Base-by-base conservation (phyloP, 2,113 vertebrate species). In the Orycteropus afer region DNA sequence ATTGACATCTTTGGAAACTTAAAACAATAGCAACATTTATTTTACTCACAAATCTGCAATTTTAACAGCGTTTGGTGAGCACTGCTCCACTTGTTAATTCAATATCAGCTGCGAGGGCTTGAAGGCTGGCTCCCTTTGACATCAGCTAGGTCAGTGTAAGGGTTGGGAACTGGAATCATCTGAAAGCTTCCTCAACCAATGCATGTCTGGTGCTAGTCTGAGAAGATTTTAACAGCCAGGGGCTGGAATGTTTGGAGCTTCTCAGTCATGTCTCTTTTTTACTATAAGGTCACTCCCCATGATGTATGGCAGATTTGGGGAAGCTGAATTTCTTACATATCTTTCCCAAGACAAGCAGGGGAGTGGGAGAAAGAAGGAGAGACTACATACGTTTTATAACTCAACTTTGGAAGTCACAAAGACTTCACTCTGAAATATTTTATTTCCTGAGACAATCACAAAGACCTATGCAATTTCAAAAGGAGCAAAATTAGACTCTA, bases 351-450 rank as follows among this genome's bases (percentile, higher is more conserved):
- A 22, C 29, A 78, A 3, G 27, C 78, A 34, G 18, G 40, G 15
- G 1, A 34, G 2, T 32, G 20, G 14, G 12, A 13, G 15, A 27
- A 14, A 61, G 18, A 40, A 1, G 32, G 3, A 29, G 32, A 55
- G 20, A 42, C 12, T 59, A 0, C 32, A 7, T 2, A 1, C 0
- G 11, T 49, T 53, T 73, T n/a, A 37, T 23, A 47, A 47, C 13
- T n/a, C 27, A 3, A 42, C 14, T 59, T 84, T 29, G 7, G 69
- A 71, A 51, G 45, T 29, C n/a, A 42, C 0, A 4, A 1, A 73
- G 23, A 3, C n/a, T 86, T 47, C n/a, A 53, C 8, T 25, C 34
- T 20, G 3, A 4, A 25, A 10, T 59, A 37, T 25, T 85, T 86
- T 34, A 53, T 12, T 78, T 45, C 45, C 0, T 42, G 25, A 32